Conservation (phyloP, 2,888 invertebrate genomes). For the Neoaliturus tenellus region DNA sequence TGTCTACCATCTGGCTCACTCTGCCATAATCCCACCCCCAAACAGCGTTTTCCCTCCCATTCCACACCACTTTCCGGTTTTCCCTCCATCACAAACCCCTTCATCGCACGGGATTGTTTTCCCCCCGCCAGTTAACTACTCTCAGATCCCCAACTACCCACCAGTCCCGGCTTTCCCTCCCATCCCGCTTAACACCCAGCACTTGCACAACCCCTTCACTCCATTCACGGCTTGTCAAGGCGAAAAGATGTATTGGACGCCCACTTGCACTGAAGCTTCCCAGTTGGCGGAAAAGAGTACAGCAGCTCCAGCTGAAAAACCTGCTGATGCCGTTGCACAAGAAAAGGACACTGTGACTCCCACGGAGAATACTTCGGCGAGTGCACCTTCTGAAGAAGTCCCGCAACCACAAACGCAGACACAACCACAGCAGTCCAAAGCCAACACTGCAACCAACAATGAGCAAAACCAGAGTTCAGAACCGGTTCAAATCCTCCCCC, state of each 20-base stretch:
- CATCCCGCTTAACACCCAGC: neutral
- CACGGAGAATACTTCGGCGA: neutral
- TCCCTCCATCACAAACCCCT: neutral
- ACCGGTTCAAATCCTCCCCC: slow-evolving; percentile 16
- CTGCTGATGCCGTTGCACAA: neutral
- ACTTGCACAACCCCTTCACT: neutral
- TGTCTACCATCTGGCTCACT: neutral
- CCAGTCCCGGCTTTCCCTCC: neutral
- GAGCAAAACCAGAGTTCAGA: neutral
- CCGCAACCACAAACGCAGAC: neutral
- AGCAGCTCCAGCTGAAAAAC: neutral
- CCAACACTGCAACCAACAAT: neutral
- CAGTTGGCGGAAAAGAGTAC: neutral
- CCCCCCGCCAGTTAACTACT: neutral
- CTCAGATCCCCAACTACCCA: neutral
- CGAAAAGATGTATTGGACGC: neutral
- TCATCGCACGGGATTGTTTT: neutral
- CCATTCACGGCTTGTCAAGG: neutral
- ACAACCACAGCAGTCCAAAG: neutral
- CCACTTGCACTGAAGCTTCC: neutral
- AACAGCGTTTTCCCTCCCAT: neutral
- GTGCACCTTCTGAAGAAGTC: neutral
- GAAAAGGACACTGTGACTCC: neutral
- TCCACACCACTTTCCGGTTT: neutral
- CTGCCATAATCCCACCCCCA: too few species aligned